A percentile compares a stretch with the other conserved stretches of the same genome.
Evolutionary conservation across 2,888 invertebrate species (phyloP).

Genomic region (Ferdinandea cuprea): DNA sequence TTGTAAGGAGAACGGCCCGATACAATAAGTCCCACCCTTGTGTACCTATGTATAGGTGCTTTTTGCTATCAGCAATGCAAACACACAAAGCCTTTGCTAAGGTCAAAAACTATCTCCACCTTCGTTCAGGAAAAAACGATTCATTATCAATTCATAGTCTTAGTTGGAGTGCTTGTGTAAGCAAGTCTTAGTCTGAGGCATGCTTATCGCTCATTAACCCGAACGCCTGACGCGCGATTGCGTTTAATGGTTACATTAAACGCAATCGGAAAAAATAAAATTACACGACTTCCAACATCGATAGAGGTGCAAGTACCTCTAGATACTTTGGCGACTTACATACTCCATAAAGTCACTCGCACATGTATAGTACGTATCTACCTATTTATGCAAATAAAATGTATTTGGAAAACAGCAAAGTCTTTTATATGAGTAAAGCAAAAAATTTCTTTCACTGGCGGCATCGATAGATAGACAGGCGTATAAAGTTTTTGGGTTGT

Average conservation of each 20-base stretch:
- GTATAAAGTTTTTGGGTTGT: too few relatives aligned
- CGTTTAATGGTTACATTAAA: conserved; percentile 23
- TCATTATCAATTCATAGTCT: conserved; percentile 28
- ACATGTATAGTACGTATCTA: too few relatives aligned
- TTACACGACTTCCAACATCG: conserved; percentile 11
- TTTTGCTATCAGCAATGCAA: conserved; percentile 13
- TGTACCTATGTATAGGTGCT: too few relatives aligned
- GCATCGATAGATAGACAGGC: too few relatives aligned
- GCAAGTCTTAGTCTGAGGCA: conserved; percentile 21
- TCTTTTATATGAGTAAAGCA: too few relatives aligned
- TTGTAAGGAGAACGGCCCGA: too few relatives aligned
- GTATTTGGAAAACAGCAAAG: too few relatives aligned
- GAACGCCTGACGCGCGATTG: background rate
- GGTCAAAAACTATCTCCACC: conserved; percentile 39
- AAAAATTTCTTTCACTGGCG: too few relatives aligned
- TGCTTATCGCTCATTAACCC: conserved; percentile 45
- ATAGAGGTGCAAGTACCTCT: conserved; percentile 38
- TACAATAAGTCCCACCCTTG: too few relatives aligned
- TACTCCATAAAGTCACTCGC: too few relatives aligned
- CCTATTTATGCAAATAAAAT: too few relatives aligned
- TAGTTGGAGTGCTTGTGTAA: conserved; percentile 22
- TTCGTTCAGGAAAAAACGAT: conserved; percentile 9
- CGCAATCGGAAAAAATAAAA: conserved; percentile 3
- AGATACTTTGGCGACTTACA: background rate
- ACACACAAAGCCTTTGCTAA: conserved; percentile 3